phyloP scores from a whole-genome alignment of 2,113 vertebrate genomes.

The Phylloscopus trochilus region DNA sequence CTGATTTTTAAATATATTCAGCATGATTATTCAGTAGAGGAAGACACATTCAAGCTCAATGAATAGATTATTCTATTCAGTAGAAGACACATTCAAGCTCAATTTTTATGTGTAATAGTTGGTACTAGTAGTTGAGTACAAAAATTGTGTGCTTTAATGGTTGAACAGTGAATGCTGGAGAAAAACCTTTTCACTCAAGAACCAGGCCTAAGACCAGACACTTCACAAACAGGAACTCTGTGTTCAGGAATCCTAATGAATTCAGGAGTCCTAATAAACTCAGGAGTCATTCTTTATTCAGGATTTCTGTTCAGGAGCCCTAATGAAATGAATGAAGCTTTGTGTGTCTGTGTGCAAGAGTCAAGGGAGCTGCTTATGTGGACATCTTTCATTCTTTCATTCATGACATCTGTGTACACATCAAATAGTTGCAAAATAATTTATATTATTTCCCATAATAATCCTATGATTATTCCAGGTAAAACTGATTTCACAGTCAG shows the following conservation, averaged over 20 bases:
- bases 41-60: neutral
- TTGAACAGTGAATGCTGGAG: neutral
- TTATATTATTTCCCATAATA: neutral
- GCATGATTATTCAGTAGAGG: neutral
- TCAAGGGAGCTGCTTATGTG: neutral
- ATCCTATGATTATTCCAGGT: neutral
- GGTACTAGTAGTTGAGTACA: neutral
- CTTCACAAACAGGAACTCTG: neutral
- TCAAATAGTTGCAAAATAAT: neutral
- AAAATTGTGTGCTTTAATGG: neutral
- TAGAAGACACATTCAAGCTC: neutral
- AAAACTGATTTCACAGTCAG: neutral
- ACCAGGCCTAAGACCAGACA: neutral
- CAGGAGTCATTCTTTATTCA: neutral
- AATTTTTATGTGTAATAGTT: neutral
- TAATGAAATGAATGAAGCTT: conserved; percentile 3
- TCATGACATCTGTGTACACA: conserved; percentile 20
- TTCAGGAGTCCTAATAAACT: conserved; percentile 3
- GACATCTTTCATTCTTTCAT: neutral
- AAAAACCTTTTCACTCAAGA: neutral
- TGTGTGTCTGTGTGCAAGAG: neutral
- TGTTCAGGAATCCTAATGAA: neutral
- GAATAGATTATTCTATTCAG: neutral
- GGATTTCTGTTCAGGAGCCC: neutral
- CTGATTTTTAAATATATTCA: neutral